Evolutionary conservation across 2,888 invertebrate genomes (phyloP), one percentile per base, ranked within the genome.

Genomic region (Celastrina argiolus): DNA sequence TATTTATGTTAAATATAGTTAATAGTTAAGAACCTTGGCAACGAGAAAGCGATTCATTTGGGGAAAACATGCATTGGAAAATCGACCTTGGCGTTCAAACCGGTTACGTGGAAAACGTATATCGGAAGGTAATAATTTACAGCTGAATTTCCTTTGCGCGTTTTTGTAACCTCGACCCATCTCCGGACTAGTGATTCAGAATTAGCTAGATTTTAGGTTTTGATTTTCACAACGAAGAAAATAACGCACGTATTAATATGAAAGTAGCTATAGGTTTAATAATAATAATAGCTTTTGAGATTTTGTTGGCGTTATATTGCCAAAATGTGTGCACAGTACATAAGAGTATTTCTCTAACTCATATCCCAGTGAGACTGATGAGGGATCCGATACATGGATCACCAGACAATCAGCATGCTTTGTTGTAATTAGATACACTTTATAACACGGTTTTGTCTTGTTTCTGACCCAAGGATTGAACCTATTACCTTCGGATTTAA

Each of bases 121-220:
- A 80, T 82, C 82, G 82, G 82, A 82, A 82, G 75, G 69, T 74
- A 76, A 76, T 72, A 76, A 77, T 74, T 71, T 71, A 72, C 69
- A 68, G 72, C 67, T 72, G 66, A 72, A 71, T 67, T 67, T 67
- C 67, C 67, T 83, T 76, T 74, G 81, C 83, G 81, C 79, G 81
- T 69, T 75, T 51, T 51, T 51, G 51, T 51, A 51, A 26, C 51
- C 51, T 51, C 51, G 22, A 51, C 51, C 51, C 51, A 51, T 51
- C 51, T 51, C 51, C 51, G 51, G 51, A 5, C 26, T 7, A 36
- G 22, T 41, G 41, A 41, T 41, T 51, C 22, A 51, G 12, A 51
- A 22, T 45, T 10, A 10, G 18, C 7, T 8, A 3, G 31, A 36
- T 51, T 51, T 51, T 45, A 45, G 12, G 22, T 5, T 51, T 22